These are phyloP conservation scores for Paramormyrops kingsleyae DNA, from an alignment of 2,113 vertebrate genomes.

Conservation along the genomic window DNA sequence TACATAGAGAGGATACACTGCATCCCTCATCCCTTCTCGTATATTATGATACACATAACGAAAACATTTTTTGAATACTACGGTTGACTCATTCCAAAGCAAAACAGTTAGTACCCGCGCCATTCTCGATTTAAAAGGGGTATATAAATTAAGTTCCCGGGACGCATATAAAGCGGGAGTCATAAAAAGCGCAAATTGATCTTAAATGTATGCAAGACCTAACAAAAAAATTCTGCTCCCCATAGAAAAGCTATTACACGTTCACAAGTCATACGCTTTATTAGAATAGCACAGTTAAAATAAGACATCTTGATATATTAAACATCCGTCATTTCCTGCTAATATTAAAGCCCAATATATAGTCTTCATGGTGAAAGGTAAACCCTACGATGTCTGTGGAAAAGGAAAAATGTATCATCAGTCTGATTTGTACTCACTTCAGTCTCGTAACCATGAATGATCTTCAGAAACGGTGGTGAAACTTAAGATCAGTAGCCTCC, in stretches of 20 bases:
- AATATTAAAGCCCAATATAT: background rate
- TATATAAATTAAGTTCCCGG: too few relatives aligned
- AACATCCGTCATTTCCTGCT: background rate
- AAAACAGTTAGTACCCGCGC: background rate
- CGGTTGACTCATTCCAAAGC: background rate
- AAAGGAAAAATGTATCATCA: background rate
- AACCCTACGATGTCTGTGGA: background rate
- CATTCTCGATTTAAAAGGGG: too few relatives aligned
- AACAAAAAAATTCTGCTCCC: background rate
- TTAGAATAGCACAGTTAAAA: background rate
- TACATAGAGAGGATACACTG: too few relatives aligned
- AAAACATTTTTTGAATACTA: too few relatives aligned
- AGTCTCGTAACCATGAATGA: background rate
- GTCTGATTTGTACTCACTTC: background rate
- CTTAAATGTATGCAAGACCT: background rate
- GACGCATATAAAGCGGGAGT: background rate
- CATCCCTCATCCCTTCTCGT: background rate
- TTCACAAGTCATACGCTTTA: background rate
- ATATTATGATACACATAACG: too few relatives aligned
- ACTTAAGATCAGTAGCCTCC: background rate
- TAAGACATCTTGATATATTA: background rate
- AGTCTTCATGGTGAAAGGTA: background rate
- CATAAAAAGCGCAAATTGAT: background rate
- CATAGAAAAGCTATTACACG: background rate
- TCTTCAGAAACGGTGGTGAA: background rate